phyloP scores from a whole-genome alignment of 2,113 vertebrate genomes.

The Eclectus roratus region DNA sequence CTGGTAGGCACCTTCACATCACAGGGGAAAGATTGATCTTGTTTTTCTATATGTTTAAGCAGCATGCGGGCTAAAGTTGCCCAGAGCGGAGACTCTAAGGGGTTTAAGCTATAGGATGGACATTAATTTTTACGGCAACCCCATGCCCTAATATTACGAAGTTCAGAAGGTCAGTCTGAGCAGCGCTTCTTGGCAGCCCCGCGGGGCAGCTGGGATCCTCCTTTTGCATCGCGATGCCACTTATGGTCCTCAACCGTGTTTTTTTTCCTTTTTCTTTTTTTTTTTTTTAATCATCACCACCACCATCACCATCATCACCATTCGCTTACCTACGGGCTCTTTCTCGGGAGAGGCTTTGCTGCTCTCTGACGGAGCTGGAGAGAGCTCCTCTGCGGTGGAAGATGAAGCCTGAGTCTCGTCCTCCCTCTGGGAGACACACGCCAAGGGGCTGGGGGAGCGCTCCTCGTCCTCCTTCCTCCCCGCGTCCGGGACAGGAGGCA shows the following conservation, averaged over 20 bases:
- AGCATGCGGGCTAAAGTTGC: constrained; percentile 26
- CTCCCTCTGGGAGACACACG: constrained; percentile 79
- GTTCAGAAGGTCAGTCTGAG: constrained; percentile 78
- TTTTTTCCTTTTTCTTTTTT: background rate
- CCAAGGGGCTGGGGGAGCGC: constrained; percentile 76
- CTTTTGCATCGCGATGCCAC: constrained; percentile 7
- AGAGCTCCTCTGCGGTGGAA: constrained; percentile 88
- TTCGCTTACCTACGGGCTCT: constrained; percentile 86
- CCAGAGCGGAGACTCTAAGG: constrained; percentile 1
- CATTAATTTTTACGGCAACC: constrained; percentile 77
- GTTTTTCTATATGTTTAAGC: constrained; percentile 46
- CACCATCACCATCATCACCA: background rate
- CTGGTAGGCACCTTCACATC: constrained; percentile 71
- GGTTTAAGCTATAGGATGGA: constrained; percentile 65
- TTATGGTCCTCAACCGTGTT: background rate
- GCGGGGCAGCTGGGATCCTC: constrained; percentile 52
- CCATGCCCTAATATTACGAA: constrained; percentile 79
- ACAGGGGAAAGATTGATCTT: constrained; percentile 38
- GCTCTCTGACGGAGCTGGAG: constrained; percentile 87
- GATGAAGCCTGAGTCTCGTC: constrained; percentile 89
- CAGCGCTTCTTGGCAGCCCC: constrained; percentile 66
- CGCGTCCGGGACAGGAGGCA: constrained; percentile 77
- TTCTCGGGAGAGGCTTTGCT: constrained; percentile 87
- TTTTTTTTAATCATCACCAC: background rate
- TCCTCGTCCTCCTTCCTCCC: constrained; percentile 84